Evolutionary conservation across 1,140 invertebrate species (phyloP), one percentile per base, ranked within the genome.

Genomic region (Lasaia peninsularis): DNA sequence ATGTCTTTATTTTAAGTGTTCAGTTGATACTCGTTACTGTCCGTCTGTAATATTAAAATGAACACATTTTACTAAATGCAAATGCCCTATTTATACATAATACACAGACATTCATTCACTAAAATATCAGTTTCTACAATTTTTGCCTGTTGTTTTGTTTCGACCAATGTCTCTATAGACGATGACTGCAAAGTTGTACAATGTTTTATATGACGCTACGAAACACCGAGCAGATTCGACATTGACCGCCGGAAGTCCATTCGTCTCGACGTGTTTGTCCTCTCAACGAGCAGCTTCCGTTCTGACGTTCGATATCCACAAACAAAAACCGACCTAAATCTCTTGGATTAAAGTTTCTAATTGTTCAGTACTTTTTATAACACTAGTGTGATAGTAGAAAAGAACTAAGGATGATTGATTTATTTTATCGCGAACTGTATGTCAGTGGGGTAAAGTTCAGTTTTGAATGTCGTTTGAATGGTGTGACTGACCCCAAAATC

Each of bases 231-330:
- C 24, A 14, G 34, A 55, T 35, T 12, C 34, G 75, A 75, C 78
- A 76, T 76, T 77, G 78, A 78, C 78, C 78, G 67, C 69, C 78
- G 78, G 76, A 81, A 79, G 73, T 56, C 66, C 59, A 64, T 66
- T 67, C 67, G 75, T 69, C 75, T 73, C 75, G 73, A 71, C 73
- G 73, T 67, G 71, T 68, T 52, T 52, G 50, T 52, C 24, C 69
- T 60, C 71, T 74, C 71, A 80, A 80, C 69, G 61, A 75, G 63
- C 53, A 52, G 58, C 69, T 78, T 80, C 78, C 78, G 71, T 62
- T 66, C 40, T 52, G 21, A 55, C 53, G 14, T 48, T 58, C 57
- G 37, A 52, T 8, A 20, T 9, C 9, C 11, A 16, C 56, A 62
- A 10, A 12, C 50, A 1, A 64, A 34, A 56, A 56, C 32, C 33